Percentiles rank a stretch among this genome's conserved stretches.
Conservation (phyloP, 35 echinoderm and acorn worm species). For the Eucidaris tribuloides region DNA sequence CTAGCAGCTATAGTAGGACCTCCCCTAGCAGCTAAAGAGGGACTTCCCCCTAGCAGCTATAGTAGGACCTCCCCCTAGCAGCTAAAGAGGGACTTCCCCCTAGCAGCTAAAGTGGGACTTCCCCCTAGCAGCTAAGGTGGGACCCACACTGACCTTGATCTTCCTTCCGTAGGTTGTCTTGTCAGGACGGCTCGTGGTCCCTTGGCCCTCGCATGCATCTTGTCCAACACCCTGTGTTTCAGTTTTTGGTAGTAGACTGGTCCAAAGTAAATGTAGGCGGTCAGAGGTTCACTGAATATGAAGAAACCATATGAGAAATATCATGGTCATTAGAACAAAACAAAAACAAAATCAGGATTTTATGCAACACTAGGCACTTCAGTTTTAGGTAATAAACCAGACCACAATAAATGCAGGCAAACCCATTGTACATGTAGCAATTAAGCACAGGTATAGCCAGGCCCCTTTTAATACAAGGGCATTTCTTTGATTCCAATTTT, state of each 20-base stretch:
- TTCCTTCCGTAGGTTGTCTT: constrained; percentile 94
- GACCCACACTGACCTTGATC: constrained; percentile 71
- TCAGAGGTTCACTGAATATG: constrained; percentile 75
- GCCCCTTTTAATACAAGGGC: too few species aligned
- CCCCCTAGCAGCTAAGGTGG: background rate
- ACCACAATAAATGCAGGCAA: background rate
- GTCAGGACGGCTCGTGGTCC: constrained; percentile 93
- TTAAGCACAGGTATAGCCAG: too few species aligned
- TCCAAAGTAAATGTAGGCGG: constrained; percentile 99
- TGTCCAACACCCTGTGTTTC: constrained; percentile 99
- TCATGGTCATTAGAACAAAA: background rate
- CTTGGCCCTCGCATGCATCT: constrained; percentile 99
- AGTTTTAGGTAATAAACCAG: background rate
- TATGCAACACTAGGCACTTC: background rate
- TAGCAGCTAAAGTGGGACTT: background rate
- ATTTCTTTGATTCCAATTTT: too few species aligned
- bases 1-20: too few species aligned
- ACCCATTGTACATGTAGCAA: background rate
- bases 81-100: too few species aligned
- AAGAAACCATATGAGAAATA: background rate
- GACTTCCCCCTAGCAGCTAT: too few species aligned
- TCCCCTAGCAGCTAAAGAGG: too few species aligned
- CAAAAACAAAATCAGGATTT: background rate
- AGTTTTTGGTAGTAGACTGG: constrained; percentile 99
- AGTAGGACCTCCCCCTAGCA: too few species aligned